These are phyloP conservation scores for Campoletis sonorensis DNA, from an alignment of 1,140 invertebrate species.

Conservation along the genomic window DNA sequence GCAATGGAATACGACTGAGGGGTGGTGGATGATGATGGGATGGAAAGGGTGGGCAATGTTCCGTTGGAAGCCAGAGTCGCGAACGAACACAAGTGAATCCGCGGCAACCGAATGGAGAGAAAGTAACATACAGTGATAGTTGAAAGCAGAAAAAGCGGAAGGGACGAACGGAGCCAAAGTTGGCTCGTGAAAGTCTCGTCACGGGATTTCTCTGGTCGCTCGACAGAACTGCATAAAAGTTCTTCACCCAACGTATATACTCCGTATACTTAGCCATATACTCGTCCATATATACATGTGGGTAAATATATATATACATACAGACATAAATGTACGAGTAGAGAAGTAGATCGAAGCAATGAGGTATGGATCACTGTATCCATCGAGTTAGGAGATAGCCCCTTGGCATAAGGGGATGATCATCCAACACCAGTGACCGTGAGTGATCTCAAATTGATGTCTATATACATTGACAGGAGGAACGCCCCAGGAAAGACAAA, in stretches of 20 bases:
- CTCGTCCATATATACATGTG: too few relatives aligned
- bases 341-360: neutral
- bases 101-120: neutral
- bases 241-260: slow-evolving; percentile 10
- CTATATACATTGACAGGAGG: neutral
- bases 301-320: neutral
- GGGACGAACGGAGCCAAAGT: slow-evolving; percentile 34
- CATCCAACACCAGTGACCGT: neutral
- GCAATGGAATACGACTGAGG: neutral
- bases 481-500: neutral
- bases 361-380: slow-evolving; percentile 25
- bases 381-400: neutral
- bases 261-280: neutral
- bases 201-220: neutral
- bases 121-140: neutral
- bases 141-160: slow-evolving; percentile 3
- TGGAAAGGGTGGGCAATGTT: neutral
- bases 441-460: neutral
- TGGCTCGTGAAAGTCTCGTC: slow-evolving; percentile 42
- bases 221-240: slow-evolving; percentile 37
- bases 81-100: slow-evolving; percentile 14
- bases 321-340: neutral
- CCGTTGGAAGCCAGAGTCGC: slow-evolving; percentile 5
- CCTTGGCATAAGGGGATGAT: slow-evolving; percentile 9
- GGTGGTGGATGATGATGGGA: neutral